These are phyloP conservation scores for Drosophila melanica DNA, from an alignment of 1,140 invertebrate genomes.

Conservation along the genomic window DNA sequence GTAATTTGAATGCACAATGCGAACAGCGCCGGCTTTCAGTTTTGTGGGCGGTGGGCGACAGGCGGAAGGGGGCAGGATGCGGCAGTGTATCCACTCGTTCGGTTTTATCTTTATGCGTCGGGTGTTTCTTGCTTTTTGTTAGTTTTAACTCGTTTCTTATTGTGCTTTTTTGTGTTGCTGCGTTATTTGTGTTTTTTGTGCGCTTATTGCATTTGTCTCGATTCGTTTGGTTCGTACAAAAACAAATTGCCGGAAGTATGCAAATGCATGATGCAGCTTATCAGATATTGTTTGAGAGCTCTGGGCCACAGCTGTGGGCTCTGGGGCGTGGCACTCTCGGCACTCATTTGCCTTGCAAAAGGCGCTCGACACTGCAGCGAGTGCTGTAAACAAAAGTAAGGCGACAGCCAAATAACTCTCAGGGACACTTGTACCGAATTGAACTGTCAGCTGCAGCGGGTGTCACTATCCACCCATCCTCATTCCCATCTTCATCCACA, in stretches of 20 bases:
- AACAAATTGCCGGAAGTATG: constrained; percentile 82
- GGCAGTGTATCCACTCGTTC: constrained; percentile 56
- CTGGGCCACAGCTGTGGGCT: constrained; percentile 6
- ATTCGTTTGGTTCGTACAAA: constrained; percentile 79
- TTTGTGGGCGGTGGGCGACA: neutral
- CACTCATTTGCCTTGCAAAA: constrained; percentile 78
- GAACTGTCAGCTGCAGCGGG: constrained; percentile 71
- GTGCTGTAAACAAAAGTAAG: constrained; percentile 61
- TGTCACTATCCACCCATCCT: neutral
- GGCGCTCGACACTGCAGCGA: constrained; percentile 37
- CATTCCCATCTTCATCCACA: neutral
- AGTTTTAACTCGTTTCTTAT: neutral
- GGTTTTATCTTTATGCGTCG: constrained; percentile 68
- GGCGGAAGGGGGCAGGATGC: constrained; percentile 52
- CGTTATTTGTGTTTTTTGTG: constrained; percentile 30
- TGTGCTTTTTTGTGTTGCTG: constrained; percentile 27
- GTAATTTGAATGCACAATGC: constrained; percentile 79
- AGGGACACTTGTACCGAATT: constrained; percentile 69
- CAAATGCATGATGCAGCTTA: constrained; percentile 81
- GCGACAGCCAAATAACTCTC: constrained; percentile 71
- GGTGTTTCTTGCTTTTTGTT: constrained; percentile 50
- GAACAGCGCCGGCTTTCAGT: constrained; percentile 40
- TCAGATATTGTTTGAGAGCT: constrained; percentile 80
- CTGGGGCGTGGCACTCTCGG: constrained; percentile 43
- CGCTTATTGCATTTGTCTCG: constrained; percentile 81